phyloP scores from a whole-genome alignment of 2,113 vertebrate species.

The Ophiodon elongatus region DNA sequence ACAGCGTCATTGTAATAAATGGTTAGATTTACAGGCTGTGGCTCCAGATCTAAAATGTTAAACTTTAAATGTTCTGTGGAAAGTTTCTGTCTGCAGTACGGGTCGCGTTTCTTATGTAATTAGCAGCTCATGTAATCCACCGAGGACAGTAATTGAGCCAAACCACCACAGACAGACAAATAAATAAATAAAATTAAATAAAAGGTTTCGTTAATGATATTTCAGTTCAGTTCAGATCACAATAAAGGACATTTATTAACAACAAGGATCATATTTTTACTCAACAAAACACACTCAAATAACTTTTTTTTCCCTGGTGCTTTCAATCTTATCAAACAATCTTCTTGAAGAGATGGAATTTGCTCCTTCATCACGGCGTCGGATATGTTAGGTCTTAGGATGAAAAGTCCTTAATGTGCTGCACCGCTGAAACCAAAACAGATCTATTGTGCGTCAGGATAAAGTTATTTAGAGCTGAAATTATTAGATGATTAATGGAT shows the following conservation, averaged over 20 bases:
- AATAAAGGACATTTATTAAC: not conserved
- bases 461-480: not conserved
- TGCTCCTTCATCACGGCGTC: not conserved
- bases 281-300: not conserved
- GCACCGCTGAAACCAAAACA: not conserved
- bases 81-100: constrained; percentile 30
- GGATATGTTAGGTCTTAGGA: not conserved
- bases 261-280: not conserved
- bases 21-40: constrained; percentile 25
- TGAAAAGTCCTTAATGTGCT: not conserved
- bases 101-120: constrained; percentile 44
- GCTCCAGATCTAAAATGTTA: constrained; percentile 12
- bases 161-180: constrained; percentile 10
- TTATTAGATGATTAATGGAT: not conserved
- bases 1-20: constrained; percentile 23
- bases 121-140: constrained; percentile 51
- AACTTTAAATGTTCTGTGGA: constrained; percentile 20
- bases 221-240: not conserved
- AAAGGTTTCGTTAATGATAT: not conserved
- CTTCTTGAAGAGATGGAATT: not conserved
- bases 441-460: not conserved
- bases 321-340: not conserved
- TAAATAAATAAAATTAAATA: not conserved
- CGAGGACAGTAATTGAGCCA: constrained; percentile 6
- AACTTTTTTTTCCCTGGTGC: not conserved